A percentile compares a stretch with the other conserved stretches of the same genome.
These are phyloP conservation scores for Carcinoscorpius rotundicauda DNA, from an alignment of 1,140 invertebrate genomes.

Conservation along the genomic window DNA sequence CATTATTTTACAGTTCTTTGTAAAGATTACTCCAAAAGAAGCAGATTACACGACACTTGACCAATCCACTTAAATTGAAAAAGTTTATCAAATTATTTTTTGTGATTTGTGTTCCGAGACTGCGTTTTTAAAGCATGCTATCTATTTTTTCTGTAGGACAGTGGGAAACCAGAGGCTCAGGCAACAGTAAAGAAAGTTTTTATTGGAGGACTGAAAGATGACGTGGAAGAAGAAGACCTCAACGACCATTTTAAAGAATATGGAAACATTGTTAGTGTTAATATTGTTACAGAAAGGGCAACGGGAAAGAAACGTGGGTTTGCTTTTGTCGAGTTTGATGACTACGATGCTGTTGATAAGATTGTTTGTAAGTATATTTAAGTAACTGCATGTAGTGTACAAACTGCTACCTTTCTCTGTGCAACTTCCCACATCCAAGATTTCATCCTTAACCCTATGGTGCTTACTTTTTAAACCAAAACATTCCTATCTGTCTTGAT, in stretches of 20 bases:
- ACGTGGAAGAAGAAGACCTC: slow-evolving; percentile 75
- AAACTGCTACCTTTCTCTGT: too few species aligned
- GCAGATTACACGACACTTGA: too few species aligned
- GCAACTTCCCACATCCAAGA: too few species aligned
- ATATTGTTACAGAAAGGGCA: slow-evolving; percentile 70
- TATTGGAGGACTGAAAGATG: slow-evolving; percentile 76
- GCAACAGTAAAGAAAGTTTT: slow-evolving; percentile 92
- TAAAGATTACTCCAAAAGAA: too few species aligned
- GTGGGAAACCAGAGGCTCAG: slow-evolving; percentile 75
- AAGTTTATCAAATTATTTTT: neutral
- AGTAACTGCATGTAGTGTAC: too few species aligned
- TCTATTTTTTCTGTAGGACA: slow-evolving; percentile 47
- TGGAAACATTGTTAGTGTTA: slow-evolving; percentile 68
- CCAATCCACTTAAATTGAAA: too few species aligned
- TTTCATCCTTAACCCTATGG: too few species aligned
- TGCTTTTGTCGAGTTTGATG: slow-evolving; percentile 90
- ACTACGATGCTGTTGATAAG: slow-evolving; percentile 93
- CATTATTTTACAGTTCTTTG: too few species aligned
- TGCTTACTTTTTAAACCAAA: too few species aligned
- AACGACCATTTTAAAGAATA: slow-evolving; percentile 64
- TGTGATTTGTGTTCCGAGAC: too few species aligned
- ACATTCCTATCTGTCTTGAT: too few species aligned
- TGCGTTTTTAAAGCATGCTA: too few species aligned
- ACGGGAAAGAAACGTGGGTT: slow-evolving; percentile 86
- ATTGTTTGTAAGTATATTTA: slow-evolving; percentile 44